Percentiles rank a stretch among this genome's conserved stretches.
phyloP scores from a whole-genome alignment of 2,797 vertebrate species.

The Ctenopoma kingsleyae region DNA sequence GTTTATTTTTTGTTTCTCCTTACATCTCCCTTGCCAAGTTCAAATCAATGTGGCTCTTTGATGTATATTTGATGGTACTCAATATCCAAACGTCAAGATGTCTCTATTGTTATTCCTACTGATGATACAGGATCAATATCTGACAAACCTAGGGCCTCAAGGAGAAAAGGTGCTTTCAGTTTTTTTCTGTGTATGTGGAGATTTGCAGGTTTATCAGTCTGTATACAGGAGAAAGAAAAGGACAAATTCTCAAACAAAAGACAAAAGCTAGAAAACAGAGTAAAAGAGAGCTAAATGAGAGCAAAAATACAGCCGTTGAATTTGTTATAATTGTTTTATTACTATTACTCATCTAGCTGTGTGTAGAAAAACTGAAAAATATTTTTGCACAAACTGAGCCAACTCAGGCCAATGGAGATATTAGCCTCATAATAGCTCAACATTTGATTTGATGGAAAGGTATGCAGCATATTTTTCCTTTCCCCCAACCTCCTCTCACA shows the following conservation, averaged over 20 bases:
- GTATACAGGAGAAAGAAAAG: not conserved
- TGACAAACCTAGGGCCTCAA: conserved; percentile 47
- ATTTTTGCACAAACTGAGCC: not conserved
- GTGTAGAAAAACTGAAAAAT: not conserved
- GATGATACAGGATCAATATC: conserved; percentile 59
- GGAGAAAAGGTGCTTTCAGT: conserved; percentile 9
- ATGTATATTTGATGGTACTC: conserved; percentile 75
- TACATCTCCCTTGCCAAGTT: conserved; percentile 12
- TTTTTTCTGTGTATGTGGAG: not conserved
- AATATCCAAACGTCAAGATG: conserved; percentile 56
- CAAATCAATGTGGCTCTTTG: conserved; percentile 51
- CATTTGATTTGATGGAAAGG: conserved; percentile 61
- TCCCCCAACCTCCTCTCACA: conserved; percentile 28
- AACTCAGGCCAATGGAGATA: conserved; percentile 3
- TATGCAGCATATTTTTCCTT: conserved; percentile 51
- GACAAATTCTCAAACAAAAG: conserved; percentile 25
- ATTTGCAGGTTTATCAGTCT: not conserved
- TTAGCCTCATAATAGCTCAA: conserved; percentile 32
- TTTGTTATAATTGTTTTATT: not conserved
- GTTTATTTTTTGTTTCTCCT: conserved; percentile 13
- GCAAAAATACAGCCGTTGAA: not conserved
- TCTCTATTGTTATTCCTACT: conserved; percentile 48
- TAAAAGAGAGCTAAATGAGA: not conserved
- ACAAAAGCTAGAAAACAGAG: not conserved
- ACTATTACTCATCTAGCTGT: not conserved